A percentile compares a stretch with the other conserved stretches of the same genome.
phyloP scores from a whole-genome alignment of 2,797 vertebrate species.

The Halcyon badia region DNA sequence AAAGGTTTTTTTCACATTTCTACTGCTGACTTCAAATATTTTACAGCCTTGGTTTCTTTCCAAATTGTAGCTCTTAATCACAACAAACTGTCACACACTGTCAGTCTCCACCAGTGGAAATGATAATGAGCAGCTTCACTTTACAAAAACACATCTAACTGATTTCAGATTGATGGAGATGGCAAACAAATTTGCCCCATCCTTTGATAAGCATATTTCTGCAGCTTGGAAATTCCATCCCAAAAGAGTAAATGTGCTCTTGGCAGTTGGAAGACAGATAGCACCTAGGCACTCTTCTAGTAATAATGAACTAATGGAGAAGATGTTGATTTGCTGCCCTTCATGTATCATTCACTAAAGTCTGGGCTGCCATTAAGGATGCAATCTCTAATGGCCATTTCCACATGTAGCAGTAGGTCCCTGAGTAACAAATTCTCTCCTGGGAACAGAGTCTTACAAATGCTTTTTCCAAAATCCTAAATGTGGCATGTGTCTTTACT shows the following conservation, averaged over 20 bases:
- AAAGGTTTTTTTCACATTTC: background rate
- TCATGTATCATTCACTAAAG: background rate
- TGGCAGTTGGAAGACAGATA: constrained; percentile 5
- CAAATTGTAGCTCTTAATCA: constrained; percentile 51
- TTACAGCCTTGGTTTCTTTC: constrained; percentile 37
- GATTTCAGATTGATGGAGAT: constrained; percentile 55
- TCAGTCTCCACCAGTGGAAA: constrained; percentile 57
- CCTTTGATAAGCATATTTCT: constrained; percentile 39
- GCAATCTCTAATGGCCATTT: background rate
- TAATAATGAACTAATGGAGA: background rate
- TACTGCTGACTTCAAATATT: constrained; percentile 32
- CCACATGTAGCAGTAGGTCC: background rate
- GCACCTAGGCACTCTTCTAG: background rate
- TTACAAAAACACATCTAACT: constrained; percentile 45
- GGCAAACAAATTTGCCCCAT: constrained; percentile 57
- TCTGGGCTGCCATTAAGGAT: background rate
- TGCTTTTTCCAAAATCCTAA: background rate
- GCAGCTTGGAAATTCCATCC: constrained; percentile 22
- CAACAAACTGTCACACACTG: constrained; percentile 64
- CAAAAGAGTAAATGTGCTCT: background rate
- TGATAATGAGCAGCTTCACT: constrained; percentile 58
- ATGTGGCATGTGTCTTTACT: background rate
- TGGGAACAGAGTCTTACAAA: background rate
- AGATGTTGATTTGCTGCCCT: background rate
- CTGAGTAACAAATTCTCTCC: background rate